Conservation (phyloP, 2,888 invertebrate genomes). For the Automeris io region DNA sequence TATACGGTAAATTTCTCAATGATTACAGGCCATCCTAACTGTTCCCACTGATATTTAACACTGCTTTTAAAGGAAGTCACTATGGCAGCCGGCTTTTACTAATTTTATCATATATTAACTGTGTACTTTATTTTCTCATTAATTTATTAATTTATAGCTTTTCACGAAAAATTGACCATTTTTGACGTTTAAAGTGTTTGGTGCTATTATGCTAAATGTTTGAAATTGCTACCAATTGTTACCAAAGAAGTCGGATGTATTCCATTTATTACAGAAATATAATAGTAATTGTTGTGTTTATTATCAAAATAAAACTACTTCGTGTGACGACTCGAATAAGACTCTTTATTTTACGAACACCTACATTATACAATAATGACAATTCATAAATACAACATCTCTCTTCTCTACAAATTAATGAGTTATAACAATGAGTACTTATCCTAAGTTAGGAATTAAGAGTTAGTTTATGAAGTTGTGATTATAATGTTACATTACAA, state of each 20-base stretch:
- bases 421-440: too few species aligned
- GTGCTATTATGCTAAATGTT: constrained; percentile 14
- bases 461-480: too few species aligned
- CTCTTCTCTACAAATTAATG: too few species aligned
- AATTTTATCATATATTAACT: constrained; percentile 26
- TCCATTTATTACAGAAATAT: too few species aligned
- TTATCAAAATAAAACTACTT: too few species aligned
- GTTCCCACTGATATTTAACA: constrained; percentile 15
- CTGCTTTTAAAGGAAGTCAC: constrained; percentile 15
- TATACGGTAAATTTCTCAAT: constrained; percentile 11
- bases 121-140: constrained; percentile 39
- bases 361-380: too few species aligned
- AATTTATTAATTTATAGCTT: constrained; percentile 41
- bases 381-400: too few species aligned
- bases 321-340: too few species aligned
- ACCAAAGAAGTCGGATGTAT: neutral
- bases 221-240: neutral
- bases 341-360: too few species aligned
- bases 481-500: too few species aligned
- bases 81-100: constrained; percentile 26
- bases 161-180: constrained; percentile 40
- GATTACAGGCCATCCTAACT: constrained; percentile 19
- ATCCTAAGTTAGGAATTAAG: too few species aligned
- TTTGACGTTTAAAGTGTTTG: constrained; percentile 39
- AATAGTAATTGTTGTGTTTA: too few species aligned